phyloP scores from a whole-genome alignment of 2,888 invertebrate genomes.

The Mythimna vitellina region DNA sequence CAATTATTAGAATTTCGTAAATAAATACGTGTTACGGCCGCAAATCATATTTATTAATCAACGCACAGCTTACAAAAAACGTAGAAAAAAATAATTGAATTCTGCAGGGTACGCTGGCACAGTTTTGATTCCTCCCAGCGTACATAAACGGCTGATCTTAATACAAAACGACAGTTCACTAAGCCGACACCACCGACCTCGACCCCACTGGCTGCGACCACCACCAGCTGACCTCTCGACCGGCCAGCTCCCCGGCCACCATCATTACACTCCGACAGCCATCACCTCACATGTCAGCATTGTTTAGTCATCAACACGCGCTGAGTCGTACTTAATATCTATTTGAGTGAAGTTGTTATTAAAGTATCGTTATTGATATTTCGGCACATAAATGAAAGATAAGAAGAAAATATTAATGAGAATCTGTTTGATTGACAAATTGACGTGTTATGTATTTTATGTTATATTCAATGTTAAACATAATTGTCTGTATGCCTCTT shows the following conservation, averaged over 20 bases:
- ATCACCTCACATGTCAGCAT: conserved; percentile 26
- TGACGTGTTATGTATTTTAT: conserved; percentile 6
- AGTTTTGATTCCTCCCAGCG: background rate
- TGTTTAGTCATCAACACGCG: conserved; percentile 22
- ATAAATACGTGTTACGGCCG: too few species aligned
- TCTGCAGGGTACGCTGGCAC: background rate
- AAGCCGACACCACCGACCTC: background rate
- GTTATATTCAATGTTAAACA: background rate
- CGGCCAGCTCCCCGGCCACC: background rate
- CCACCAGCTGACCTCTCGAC: background rate
- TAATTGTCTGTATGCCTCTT: background rate
- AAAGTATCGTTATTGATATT: conserved; percentile 2
- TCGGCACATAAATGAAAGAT: background rate
- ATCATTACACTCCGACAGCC: background rate
- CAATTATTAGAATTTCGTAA: too few species aligned
- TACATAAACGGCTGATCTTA: background rate
- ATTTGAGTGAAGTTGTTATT: conserved; percentile 7
- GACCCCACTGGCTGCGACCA: background rate
- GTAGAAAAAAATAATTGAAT: background rate
- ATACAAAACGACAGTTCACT: background rate
- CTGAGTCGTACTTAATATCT: conserved; percentile 12
- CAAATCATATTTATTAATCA: background rate
- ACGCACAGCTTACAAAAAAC: background rate
- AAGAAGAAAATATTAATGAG: conserved; percentile 12
- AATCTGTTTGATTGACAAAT: conserved; percentile 27